These are phyloP conservation scores for Crambe crambe DNA, from an alignment of 37 sponge, comb jelly and placozoan species.

Conservation along the genomic window DNA sequence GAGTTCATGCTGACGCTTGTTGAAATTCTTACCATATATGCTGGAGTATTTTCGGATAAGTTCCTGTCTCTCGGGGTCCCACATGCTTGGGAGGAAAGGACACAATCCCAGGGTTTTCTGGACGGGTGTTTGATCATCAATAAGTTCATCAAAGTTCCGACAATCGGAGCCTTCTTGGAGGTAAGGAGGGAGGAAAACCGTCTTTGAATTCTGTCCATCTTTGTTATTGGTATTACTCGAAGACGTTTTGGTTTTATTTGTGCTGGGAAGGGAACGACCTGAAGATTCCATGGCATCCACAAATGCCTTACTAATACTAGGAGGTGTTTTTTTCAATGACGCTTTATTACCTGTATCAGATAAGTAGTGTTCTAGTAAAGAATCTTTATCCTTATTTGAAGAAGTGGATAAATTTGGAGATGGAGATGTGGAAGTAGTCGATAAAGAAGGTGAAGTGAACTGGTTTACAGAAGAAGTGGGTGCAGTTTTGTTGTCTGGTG, in stretches of 20 bases:
- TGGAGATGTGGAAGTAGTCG: background rate
- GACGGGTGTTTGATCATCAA: conserved; percentile 58
- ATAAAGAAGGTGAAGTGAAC: background rate
- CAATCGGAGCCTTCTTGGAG: conserved; percentile 37
- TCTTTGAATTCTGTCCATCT: background rate
- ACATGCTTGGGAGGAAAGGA: conserved; percentile 54
- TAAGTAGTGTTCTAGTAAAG: background rate
- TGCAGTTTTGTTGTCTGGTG: background rate
- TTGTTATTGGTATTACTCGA: background rate
- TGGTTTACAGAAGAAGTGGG: background rate
- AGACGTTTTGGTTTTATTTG: background rate
- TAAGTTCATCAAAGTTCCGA: conserved; percentile 30
- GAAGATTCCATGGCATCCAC: conserved; percentile 3
- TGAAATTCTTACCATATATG: conserved; percentile 53
- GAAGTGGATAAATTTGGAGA: background rate
- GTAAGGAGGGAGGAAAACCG: conserved; percentile 51
- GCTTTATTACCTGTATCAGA: background rate
- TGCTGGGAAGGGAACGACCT: background rate
- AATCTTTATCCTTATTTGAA: background rate
- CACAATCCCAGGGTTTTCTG: conserved; percentile 44
- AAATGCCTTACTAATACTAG: conserved; percentile 17
- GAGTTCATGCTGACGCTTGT: conserved; percentile 41
- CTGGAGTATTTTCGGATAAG: conserved; percentile 52
- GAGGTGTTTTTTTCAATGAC: background rate
- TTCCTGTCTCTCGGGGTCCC: conserved; percentile 63